Evolutionary conservation across 2,888 invertebrate genomes (phyloP).

Genomic region (Platypus cylindrus): DNA sequence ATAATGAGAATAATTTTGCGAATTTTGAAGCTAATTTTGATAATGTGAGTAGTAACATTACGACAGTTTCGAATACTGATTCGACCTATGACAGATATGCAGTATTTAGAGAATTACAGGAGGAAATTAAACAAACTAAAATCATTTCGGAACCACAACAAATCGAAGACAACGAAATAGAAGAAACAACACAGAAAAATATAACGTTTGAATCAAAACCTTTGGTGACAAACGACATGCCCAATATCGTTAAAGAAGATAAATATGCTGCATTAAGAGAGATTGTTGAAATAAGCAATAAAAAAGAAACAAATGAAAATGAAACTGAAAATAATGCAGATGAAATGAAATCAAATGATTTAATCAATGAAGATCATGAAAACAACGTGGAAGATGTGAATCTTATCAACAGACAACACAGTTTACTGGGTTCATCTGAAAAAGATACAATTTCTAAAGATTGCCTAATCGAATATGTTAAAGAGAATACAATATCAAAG

Average conservation of each 20-base stretch:
- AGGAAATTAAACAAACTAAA: constrained; percentile 51
- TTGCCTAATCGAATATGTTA: constrained; percentile 17
- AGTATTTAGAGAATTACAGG: constrained; percentile 71
- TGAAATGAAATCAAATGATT: constrained; percentile 26
- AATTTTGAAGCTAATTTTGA: constrained; percentile 58
- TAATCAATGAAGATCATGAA: constrained; percentile 15
- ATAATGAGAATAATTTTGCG: constrained; percentile 37
- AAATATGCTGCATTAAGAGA: constrained; percentile 69
- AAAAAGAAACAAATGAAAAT: too few relatives aligned
- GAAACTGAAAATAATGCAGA: constrained; percentile 33
- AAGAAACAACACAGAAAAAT: constrained; percentile 15
- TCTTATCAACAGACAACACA: constrained; percentile 14
- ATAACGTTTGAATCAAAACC: constrained; percentile 4
- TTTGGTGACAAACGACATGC: constrained; percentile 32
- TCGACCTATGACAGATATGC: constrained; percentile 69
- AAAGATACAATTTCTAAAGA: constrained; percentile 17
- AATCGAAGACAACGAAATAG: constrained; percentile 22
- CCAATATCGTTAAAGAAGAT: constrained; percentile 10
- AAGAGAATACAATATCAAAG: constrained; percentile 4
- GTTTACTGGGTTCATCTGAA: constrained; percentile 14
- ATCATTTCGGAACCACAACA: constrained; percentile 31
- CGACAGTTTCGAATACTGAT: constrained; percentile 9
- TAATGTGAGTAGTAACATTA: constrained; percentile 35
- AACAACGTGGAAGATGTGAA: constrained; percentile 19
- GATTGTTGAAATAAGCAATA: constrained; percentile 47